Evolutionary conservation across 2,888 invertebrate genomes (phyloP), one percentile per base, ranked within the genome.

Genomic region (Calameuta idolon): DNA sequence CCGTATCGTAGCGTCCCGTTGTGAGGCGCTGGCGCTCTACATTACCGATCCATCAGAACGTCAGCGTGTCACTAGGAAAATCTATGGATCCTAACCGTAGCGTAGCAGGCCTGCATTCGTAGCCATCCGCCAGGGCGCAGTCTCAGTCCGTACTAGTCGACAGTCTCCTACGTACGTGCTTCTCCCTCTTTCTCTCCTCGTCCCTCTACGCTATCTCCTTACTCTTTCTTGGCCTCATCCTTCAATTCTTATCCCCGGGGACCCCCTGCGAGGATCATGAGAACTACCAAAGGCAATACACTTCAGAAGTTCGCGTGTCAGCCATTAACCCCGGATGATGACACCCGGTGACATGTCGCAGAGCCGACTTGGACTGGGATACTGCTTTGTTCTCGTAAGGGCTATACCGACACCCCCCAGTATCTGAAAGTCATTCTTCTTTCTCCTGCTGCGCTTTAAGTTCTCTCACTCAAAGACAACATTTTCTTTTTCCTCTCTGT

Each of bases 231-330:
- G 30, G 71, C 68, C 74, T 71, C 73, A 30, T 77, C 79, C 74
- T 81, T 75, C 55, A 75, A 78, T 77, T 76, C 76, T 81, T 9
- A 55, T 9, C 5, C 23, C 23, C 9, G 55, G 23, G 9, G 55
- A 55, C 55, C 55, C 55, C 55, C 55, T 55, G 23, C 55, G 0
- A 55, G 55, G 55, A 55, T 55, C 55, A 55, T 2, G 55, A 55
- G 23, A 55, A 55, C 55, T 23, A 55, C 23, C 55, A 55, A 9
- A 23, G 23, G 55, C 9, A 15, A 55, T 55, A 55, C 55, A 55
- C 55, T 23, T 55, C 55, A 55, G 9, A 23, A 23, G 55, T 55
- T 55, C 55, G 55, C 55, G 23, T 55, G 55, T 55, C 23, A 55
- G 23, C 55, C 55, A 23, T 9, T 55, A 55, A 55, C 23, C 15